phyloP scores from a whole-genome alignment of 2,797 vertebrate genomes.

The Cheirogaleus major region DNA sequence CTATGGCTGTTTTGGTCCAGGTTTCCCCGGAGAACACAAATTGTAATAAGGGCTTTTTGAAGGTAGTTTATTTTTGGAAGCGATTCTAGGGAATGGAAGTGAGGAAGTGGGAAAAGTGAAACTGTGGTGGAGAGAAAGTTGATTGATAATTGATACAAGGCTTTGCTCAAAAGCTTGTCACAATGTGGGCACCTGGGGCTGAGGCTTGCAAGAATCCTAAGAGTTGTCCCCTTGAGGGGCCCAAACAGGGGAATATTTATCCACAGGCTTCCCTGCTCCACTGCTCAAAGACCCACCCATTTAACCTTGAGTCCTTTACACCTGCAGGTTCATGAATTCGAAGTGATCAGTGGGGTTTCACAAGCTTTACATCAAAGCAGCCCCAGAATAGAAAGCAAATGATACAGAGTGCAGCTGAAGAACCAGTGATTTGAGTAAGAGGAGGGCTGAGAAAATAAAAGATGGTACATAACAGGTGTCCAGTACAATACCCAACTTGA shows the following conservation, averaged over 20 bases:
- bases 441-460: not conserved
- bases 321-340: not conserved
- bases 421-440: not conserved
- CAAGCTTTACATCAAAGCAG: not conserved
- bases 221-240: not conserved
- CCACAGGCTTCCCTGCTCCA: not conserved
- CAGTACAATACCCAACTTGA: not conserved
- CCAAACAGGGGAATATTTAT: not conserved
- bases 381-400: not conserved
- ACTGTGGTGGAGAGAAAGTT: not conserved
- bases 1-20: not conserved
- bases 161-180: not conserved
- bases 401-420: accelerated
- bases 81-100: not conserved
- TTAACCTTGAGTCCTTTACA: not conserved
- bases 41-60: not conserved
- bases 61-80: not conserved
- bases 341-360: not conserved
- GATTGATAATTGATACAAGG: not conserved
- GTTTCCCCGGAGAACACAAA: not conserved
- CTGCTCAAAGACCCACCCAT: not conserved
- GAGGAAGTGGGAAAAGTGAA: not conserved
- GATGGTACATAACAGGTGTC: accelerated
- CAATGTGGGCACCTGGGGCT: not conserved
- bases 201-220: not conserved